These are phyloP conservation scores for Deilephila elpenor DNA, from an alignment of 2,888 invertebrate genomes.

Conservation along the genomic window DNA sequence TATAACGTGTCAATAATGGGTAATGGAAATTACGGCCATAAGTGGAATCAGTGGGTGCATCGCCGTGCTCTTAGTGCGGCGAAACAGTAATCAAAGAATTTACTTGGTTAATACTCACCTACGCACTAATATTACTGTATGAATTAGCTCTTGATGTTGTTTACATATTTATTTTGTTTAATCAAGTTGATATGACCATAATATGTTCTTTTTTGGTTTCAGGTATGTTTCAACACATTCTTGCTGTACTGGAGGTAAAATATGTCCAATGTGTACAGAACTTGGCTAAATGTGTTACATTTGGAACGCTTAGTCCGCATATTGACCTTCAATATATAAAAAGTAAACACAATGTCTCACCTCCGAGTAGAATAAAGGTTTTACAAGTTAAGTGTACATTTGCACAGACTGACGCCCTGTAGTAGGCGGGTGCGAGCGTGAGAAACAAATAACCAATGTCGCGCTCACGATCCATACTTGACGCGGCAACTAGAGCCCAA, in stretches of 20 bases:
- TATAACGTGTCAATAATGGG: constrained; percentile 71
- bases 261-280: neutral
- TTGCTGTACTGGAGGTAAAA: neutral
- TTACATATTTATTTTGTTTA: neutral
- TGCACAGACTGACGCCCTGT: constrained; percentile 50
- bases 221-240: neutral
- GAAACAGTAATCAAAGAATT: neutral
- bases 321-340: constrained; percentile 30
- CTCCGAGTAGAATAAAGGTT: constrained; percentile 46
- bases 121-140: neutral
- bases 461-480: constrained; percentile 62
- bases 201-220: neutral
- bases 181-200: neutral
- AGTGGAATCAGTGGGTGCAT: constrained; percentile 48
- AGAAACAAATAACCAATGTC: constrained; percentile 76
- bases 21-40: constrained; percentile 64
- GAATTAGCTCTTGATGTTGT: neutral
- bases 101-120: neutral
- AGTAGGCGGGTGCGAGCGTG: constrained; percentile 82
- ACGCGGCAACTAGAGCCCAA: constrained; percentile 55
- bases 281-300: constrained; percentile 8
- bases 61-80: constrained; percentile 38
- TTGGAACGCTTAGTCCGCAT: constrained; percentile 18
- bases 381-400: constrained; percentile 50
- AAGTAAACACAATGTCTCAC: constrained; percentile 31